Percentiles rank a stretch among this genome's conserved stretches.
Evolutionary conservation across 2,113 vertebrate species (phyloP).

Genomic region (Eublepharis macularius): DNA sequence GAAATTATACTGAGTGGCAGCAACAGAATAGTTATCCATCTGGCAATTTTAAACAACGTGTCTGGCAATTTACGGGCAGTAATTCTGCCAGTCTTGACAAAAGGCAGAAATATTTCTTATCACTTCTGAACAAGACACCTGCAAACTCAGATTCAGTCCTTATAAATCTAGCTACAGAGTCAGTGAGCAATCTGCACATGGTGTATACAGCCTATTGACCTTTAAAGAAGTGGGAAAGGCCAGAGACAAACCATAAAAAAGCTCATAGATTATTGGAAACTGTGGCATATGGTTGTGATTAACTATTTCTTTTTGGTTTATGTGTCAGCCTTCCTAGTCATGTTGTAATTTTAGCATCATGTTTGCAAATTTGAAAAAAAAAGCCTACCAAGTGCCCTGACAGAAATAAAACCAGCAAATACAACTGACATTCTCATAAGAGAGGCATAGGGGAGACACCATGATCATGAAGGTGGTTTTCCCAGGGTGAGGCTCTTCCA

Average conservation of each 20-base stretch:
- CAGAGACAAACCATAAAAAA: not conserved
- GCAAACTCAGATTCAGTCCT: constrained; percentile 21
- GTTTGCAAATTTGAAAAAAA: not conserved
- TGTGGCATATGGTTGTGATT: not conserved
- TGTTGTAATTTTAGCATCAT: not conserved
- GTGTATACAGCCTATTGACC: constrained; percentile 15
- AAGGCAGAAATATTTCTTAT: constrained; percentile 51
- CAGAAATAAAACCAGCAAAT: not conserved
- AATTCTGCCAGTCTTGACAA: constrained; percentile 51
- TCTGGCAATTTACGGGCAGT: constrained; percentile 49
- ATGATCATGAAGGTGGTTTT: no score
- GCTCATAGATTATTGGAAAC: not conserved
- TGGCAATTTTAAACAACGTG: constrained; percentile 61
- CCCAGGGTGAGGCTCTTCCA: no score
- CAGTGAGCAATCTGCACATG: constrained; percentile 8
- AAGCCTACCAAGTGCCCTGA: not conserved
- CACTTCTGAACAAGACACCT: constrained; percentile 44
- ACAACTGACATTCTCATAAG: not conserved
- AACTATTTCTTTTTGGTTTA: not conserved
- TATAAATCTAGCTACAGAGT: constrained; percentile 54
- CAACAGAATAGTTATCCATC: constrained; percentile 37
- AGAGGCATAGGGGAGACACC: not conserved
- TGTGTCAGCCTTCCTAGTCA: not conserved
- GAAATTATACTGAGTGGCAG: constrained; percentile 44
- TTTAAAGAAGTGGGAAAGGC: constrained; percentile 1